Percentiles rank a stretch among this genome's conserved stretches.
These are phyloP conservation scores for Calliopsis andreniformis DNA, from an alignment of 1,140 invertebrate species.

Conservation along the genomic window DNA sequence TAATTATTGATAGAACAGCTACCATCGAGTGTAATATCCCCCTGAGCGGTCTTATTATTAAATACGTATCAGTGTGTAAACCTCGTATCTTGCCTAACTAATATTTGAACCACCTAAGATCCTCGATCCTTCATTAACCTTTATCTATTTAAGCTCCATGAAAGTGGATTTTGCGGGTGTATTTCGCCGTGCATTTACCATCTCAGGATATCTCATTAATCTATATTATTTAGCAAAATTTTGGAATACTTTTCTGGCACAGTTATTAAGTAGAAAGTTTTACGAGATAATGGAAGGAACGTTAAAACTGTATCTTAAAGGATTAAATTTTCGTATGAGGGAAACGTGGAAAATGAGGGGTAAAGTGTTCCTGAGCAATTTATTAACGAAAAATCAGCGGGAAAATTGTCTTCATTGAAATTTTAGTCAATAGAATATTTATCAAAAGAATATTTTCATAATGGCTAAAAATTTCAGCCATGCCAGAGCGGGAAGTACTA, in stretches of 20 bases:
- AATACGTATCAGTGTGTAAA: neutral
- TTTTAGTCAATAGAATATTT: too few species aligned
- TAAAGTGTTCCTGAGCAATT: too few species aligned
- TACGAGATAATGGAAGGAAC: neutral
- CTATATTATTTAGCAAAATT: neutral
- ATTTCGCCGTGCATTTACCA: conserved; percentile 13
- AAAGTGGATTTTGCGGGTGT: neutral
- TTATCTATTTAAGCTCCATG: neutral
- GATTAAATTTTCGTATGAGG: too few species aligned
- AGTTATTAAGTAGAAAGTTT: neutral
- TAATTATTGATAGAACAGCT: neutral
- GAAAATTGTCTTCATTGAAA: too few species aligned
- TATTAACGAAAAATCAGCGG: too few species aligned
- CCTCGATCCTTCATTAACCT: conserved; percentile 13
- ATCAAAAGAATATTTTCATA: neutral
- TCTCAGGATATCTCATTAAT: conserved; percentile 1
- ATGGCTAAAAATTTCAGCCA: conserved; percentile 17
- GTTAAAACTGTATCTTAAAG: too few species aligned
- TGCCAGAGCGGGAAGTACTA: neutral
- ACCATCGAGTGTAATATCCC: neutral
- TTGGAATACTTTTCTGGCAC: neutral
- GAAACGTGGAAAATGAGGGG: too few species aligned
- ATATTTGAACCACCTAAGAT: conserved; percentile 3
- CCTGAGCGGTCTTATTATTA: conserved; percentile 18
- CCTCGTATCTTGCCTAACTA: neutral